Percentiles rank a stretch among this genome's conserved stretches.
phyloP scores from a whole-genome alignment of 1,140 invertebrate species.

The Aphelenchoides besseyi region DNA sequence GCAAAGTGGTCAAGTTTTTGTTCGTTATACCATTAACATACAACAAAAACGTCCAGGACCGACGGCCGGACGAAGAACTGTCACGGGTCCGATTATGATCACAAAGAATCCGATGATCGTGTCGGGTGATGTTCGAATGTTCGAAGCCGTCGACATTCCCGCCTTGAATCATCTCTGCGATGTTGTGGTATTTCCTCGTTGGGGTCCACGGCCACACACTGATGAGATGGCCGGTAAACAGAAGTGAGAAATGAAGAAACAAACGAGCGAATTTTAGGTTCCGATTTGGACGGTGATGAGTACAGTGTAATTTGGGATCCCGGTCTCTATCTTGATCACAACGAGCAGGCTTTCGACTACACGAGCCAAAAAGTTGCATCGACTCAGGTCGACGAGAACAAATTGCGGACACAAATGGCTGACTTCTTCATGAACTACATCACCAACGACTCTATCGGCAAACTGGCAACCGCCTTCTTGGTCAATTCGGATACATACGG shows the following conservation, averaged over 20 bases:
- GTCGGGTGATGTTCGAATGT: conserved; percentile 64
- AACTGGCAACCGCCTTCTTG: conserved; percentile 55
- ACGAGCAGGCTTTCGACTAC: conserved; percentile 58
- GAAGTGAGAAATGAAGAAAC: no score
- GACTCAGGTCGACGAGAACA: conserved; percentile 20
- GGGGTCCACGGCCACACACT: conserved; percentile 63
- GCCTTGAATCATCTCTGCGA: conserved; percentile 62
- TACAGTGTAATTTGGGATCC: conserved; percentile 63
- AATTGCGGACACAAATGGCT: conserved; percentile 47
- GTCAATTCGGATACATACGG: conserved; percentile 54
- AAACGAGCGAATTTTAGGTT: no score
- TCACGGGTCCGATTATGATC: conserved; percentile 53
- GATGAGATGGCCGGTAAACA: conserved; percentile 66
- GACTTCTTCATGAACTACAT: conserved; percentile 60
- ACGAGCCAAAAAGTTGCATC: conserved; percentile 32
- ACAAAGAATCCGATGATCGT: conserved; percentile 65
- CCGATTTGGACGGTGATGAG: conserved; percentile 64
- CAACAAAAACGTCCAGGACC: conserved; percentile 16
- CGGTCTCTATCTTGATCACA: conserved; percentile 54
- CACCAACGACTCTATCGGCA: conserved; percentile 58
- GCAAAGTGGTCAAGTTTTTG: conserved; percentile 64
- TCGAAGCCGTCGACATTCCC: conserved; percentile 62
- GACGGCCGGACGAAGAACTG: background rate
- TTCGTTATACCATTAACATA: conserved; percentile 59
- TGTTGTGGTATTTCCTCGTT: conserved; percentile 64